These are phyloP conservation scores for Eudemis profundana DNA, from an alignment of 2,888 invertebrate species.

Conservation along the genomic window DNA sequence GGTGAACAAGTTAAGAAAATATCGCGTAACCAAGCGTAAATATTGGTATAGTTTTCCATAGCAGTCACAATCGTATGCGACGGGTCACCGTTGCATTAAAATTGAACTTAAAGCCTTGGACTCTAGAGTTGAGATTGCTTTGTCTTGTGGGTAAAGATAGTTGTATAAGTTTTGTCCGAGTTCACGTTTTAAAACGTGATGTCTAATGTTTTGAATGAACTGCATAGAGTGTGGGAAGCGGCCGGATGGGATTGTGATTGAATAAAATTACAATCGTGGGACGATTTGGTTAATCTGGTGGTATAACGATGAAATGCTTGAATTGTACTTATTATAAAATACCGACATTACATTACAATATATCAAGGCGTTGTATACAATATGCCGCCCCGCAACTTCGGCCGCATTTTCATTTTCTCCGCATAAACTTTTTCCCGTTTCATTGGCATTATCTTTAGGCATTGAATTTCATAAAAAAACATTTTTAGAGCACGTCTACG, in stretches of 20 bases:
- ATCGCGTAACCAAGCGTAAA: conserved; percentile 31
- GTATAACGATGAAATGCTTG: neutral
- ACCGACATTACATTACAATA: too few species aligned
- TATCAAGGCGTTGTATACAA: too few species aligned
- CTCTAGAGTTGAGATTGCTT: conserved; percentile 9
- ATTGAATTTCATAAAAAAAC: too few species aligned
- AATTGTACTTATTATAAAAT: neutral
- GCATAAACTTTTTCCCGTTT: too few species aligned
- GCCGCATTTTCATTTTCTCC: too few species aligned
- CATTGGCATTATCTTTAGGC: too few species aligned
- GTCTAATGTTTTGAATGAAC: conserved; percentile 37
- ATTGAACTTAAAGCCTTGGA: neutral
- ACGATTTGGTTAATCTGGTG: conserved; percentile 28
- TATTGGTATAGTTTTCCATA: conserved; percentile 41
- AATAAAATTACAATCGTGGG: conserved; percentile 30
- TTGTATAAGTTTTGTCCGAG: neutral
- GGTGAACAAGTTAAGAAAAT: conserved; percentile 33
- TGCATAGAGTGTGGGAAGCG: conserved; percentile 42
- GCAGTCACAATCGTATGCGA: conserved; percentile 10
- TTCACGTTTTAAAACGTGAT: conserved; percentile 14
- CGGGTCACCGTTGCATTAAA: conserved; percentile 3
- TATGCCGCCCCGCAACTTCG: too few species aligned
- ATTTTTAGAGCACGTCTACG: too few species aligned
- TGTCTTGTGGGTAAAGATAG: neutral
- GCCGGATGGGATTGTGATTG: conserved; percentile 34